Percentiles rank a stretch among this genome's conserved stretches.
Evolutionary conservation across 2,113 vertebrate species (phyloP).

Genomic region (Dicentrarchus labrax): DNA sequence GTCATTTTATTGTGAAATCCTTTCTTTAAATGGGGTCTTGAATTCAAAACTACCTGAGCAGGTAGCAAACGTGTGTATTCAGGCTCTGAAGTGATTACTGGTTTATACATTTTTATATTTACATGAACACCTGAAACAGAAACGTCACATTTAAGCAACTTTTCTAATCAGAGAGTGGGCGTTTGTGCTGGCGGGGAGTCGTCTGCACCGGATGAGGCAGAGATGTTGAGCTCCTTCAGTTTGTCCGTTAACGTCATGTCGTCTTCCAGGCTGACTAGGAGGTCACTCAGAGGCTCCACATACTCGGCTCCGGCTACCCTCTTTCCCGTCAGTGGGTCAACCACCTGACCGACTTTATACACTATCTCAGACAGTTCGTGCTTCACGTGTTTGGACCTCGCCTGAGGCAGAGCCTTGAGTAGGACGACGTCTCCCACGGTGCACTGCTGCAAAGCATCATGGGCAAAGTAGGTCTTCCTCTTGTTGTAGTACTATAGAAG

Average conservation of each 20-base stretch:
- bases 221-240: slow-evolving; percentile 86
- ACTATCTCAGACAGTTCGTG: slow-evolving; percentile 96
- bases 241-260: slow-evolving; percentile 81
- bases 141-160: no score
- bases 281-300: slow-evolving; percentile 85
- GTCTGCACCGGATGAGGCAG: slow-evolving; percentile 54
- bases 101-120: slow-evolving; percentile 31
- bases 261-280: slow-evolving; percentile 71
- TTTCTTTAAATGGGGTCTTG: neutral
- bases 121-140: slow-evolving; percentile 41
- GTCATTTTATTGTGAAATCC: slow-evolving; percentile 54
- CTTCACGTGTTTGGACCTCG: slow-evolving; percentile 92
- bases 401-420: slow-evolving; percentile 91
- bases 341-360: slow-evolving; percentile 94
- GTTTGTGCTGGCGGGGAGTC: slow-evolving; percentile 23
- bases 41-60: neutral
- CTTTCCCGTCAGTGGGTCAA: slow-evolving; percentile 94
- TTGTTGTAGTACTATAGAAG: slow-evolving; percentile 94
- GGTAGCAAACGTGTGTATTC: slow-evolving; percentile 4
- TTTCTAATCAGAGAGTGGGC: no score
- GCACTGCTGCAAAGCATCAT: slow-evolving; percentile 92
- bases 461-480: slow-evolving; percentile 97
- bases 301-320: slow-evolving; percentile 89
- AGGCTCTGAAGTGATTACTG: neutral
- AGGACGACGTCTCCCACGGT: slow-evolving; percentile 94